Evolutionary conservation across 2,113 vertebrate genomes (phyloP).

Genomic region (Cynocephalus volans): DNA sequence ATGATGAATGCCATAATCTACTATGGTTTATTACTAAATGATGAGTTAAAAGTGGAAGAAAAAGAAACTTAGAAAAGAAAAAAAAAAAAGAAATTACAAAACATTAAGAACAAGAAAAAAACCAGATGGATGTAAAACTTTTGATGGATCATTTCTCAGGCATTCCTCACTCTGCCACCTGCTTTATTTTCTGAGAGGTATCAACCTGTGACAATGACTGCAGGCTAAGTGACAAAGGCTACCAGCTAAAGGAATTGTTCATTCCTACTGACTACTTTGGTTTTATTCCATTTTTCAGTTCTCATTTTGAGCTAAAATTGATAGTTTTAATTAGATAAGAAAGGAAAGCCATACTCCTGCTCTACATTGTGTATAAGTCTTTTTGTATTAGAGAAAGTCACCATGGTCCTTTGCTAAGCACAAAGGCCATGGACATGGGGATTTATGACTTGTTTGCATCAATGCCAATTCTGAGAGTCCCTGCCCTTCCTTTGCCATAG

Average conservation of each 20-base stretch:
- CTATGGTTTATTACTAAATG: neutral
- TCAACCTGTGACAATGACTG: conserved; percentile 8
- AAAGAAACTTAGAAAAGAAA: neutral
- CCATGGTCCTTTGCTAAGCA: conserved; percentile 23
- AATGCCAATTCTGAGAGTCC: neutral
- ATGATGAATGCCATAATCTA: neutral
- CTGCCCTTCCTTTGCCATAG: neutral
- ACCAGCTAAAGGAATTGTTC: neutral
- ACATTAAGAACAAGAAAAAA: neutral
- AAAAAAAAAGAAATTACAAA: neutral
- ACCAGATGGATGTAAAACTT: neutral
- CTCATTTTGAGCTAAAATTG: conserved; percentile 65
- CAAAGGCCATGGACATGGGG: neutral
- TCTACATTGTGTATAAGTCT: neutral
- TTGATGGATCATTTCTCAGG: neutral
- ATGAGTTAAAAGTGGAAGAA: neutral
- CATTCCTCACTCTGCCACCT: neutral
- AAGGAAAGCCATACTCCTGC: conserved; percentile 55
- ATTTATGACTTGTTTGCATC: conserved; percentile 51
- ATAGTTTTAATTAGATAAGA: conserved; percentile 73
- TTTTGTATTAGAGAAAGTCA: conserved; percentile 37
- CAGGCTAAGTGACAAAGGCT: neutral
- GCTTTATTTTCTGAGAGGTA: neutral
- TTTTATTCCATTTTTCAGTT: conserved; percentile 47
- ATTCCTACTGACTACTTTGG: neutral